phyloP scores from a whole-genome alignment of 2,113 vertebrate species.

The Leptosomus discolor region DNA sequence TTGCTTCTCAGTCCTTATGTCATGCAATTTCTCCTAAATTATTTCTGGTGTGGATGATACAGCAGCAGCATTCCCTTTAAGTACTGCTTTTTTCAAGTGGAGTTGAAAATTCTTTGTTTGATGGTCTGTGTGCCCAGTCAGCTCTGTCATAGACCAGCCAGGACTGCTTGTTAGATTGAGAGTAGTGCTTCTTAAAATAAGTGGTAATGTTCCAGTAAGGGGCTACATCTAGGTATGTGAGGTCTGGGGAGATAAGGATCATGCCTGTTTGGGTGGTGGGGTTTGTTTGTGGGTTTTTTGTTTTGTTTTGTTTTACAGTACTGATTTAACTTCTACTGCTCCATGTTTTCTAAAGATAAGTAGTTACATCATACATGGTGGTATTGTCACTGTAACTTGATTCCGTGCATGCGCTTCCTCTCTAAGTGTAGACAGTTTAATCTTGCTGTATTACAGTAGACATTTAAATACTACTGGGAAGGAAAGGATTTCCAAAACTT shows the following conservation, averaged over 20 bases:
- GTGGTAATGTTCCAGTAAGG: not conserved
- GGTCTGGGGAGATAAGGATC: not conserved
- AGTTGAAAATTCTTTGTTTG: not conserved
- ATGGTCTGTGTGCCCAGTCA: not conserved
- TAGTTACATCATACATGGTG: not conserved
- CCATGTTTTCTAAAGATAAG: not conserved
- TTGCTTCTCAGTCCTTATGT: not conserved
- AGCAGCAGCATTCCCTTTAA: not conserved
- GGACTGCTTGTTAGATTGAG: not conserved
- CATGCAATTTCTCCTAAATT: not conserved
- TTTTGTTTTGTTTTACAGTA: not conserved
- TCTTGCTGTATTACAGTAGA: not conserved
- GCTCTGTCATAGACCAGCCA: not conserved
- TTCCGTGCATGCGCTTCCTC: not conserved
- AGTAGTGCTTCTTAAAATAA: not conserved
- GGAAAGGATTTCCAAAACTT: not conserved
- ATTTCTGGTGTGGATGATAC: not conserved
- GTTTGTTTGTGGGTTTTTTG: not conserved
- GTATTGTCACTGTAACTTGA: not conserved
- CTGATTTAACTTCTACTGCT: not conserved
- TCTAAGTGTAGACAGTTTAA: not conserved
- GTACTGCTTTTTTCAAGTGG: not conserved
- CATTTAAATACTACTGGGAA: not conserved
- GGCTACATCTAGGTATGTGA: not conserved
- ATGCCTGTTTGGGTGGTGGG: too few species aligned